Percentiles rank a stretch among this genome's conserved stretches.
phyloP scores from a whole-genome alignment of 2,113 vertebrate genomes.

The Acrocephalus arundinaceus region DNA sequence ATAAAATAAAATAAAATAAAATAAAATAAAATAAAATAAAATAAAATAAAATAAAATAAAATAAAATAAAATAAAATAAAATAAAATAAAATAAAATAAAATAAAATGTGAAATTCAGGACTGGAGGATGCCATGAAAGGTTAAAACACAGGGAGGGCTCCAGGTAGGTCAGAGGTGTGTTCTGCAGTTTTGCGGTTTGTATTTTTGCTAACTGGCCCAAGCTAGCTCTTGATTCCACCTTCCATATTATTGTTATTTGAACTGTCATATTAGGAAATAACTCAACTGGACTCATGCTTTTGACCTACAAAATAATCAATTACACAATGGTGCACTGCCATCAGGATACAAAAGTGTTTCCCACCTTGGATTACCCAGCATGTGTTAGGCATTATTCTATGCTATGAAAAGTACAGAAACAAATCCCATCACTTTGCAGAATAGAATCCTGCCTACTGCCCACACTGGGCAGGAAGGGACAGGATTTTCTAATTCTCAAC shows the following conservation, averaged over 20 bases:
- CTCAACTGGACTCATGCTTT: background rate
- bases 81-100: background rate
- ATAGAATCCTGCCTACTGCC: background rate
- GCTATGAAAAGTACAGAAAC: background rate
- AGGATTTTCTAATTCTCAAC: background rate
- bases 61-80: background rate
- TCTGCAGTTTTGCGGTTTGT: accelerated
- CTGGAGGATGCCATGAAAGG: background rate
- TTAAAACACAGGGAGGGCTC: background rate
- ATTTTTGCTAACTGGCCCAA: background rate
- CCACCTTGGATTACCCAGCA: background rate
- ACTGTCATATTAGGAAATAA: background rate
- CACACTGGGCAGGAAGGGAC: background rate
- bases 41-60: background rate
- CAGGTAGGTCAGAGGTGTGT: background rate
- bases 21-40: background rate
- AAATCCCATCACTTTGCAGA: background rate
- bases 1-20: background rate
- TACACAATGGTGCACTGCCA: background rate
- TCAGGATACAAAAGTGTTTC: background rate
- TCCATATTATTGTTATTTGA: background rate
- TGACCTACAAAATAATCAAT: background rate
- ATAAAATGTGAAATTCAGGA: background rate
- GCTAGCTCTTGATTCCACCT: background rate
- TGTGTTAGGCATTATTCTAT: background rate